Evolutionary conservation across 2,113 vertebrate species (phyloP).

Genomic region (Eulacestoma nigropectus): DNA sequence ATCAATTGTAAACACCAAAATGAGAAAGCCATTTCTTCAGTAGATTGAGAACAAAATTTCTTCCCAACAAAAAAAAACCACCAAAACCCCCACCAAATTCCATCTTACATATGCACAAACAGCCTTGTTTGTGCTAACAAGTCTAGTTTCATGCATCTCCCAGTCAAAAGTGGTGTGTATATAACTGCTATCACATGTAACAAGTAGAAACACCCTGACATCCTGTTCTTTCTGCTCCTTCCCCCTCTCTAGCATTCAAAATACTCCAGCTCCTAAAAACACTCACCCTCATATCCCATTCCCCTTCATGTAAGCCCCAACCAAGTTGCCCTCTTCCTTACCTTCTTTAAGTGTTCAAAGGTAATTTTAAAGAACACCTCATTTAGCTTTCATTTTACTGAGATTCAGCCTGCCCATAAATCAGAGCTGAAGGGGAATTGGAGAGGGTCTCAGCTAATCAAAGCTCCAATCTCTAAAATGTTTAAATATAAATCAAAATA

Average conservation of each 20-base stretch:
- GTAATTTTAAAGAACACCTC: conserved; percentile 75
- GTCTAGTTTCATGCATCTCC: neutral
- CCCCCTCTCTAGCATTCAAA: neutral
- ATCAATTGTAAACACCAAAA: neutral
- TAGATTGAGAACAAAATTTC: neutral
- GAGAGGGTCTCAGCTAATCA: conserved; percentile 75
- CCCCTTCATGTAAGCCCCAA: conserved; percentile 60
- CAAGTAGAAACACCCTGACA: neutral
- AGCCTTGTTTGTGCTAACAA: neutral
- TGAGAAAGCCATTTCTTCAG: neutral
- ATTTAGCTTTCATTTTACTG: conserved; percentile 75
- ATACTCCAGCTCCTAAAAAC: neutral
- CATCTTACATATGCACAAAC: neutral
- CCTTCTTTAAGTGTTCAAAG: conserved; percentile 67
- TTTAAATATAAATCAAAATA: conserved; percentile 80
- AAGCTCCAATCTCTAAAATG: conserved; percentile 74
- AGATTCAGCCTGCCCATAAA: conserved; percentile 68
- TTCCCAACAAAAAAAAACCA: neutral
- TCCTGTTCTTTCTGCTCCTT: neutral
- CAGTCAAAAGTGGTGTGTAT: neutral
- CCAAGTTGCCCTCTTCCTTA: conserved; percentile 64
- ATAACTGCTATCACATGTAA: neutral
- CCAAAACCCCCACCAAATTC: neutral
- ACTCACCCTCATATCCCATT: conserved; percentile 47
- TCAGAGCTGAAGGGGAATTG: conserved; percentile 65